phyloP scores from a whole-genome alignment of 2,113 vertebrate genomes.

The Cryptotis parvus region DNA sequence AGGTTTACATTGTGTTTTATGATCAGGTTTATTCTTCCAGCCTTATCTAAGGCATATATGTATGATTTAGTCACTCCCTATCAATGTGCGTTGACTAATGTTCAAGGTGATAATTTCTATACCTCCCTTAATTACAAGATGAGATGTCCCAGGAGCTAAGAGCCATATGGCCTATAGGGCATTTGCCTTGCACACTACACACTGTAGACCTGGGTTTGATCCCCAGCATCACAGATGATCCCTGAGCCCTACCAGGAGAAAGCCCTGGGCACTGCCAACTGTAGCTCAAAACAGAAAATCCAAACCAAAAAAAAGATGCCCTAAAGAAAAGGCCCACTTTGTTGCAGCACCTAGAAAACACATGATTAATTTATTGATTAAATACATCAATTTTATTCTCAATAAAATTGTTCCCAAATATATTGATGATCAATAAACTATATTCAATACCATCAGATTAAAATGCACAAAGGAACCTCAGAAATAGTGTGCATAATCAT shows the following conservation, averaged over 20 bases:
- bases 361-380: too few species aligned
- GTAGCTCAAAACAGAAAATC: too few species aligned
- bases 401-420: too few species aligned
- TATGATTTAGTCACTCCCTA: neutral
- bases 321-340: neutral
- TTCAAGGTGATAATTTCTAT: neutral
- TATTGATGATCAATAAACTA: neutral
- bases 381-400: too few species aligned
- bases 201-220: too few species aligned
- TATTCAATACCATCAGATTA: neutral
- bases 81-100: neutral
- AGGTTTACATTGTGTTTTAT: neutral
- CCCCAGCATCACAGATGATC: too few species aligned
- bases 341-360: neutral
- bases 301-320: neutral
- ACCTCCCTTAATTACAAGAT: neutral
- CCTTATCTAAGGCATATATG: neutral
- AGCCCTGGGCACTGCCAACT: too few species aligned
- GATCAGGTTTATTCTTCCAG: neutral
- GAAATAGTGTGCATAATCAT: neutral
- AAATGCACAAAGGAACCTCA: neutral
- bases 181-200: too few species aligned
- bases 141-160: neutral
- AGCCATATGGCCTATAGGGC: too few species aligned
- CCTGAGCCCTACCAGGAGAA: too few species aligned